Evolutionary conservation across 2,888 invertebrate genomes (phyloP), one percentile per base, ranked within the genome.

Genomic region (Sylvicola fuscatus): DNA sequence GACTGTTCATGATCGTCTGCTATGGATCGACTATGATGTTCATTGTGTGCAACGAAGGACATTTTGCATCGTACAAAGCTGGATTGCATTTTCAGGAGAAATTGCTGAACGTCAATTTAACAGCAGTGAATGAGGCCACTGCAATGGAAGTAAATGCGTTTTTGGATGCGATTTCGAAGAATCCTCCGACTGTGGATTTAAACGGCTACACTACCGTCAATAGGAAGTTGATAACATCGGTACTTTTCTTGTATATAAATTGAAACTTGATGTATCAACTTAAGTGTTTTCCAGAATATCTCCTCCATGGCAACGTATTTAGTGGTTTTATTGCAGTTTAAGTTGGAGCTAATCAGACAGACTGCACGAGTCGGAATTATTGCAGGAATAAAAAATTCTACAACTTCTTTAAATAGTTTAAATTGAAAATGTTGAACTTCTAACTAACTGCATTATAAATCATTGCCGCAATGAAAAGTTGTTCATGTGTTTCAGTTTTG

Each of bases 241-340:
- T 71, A 51, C n/a, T n/a, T n/a, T n/a, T n/a, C n/a, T n/a, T n/a
- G n/a, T n/a, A n/a, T n/a, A n/a, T n/a, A n/a, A n/a, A n/a, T n/a
- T n/a, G n/a, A n/a, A n/a, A n/a, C n/a, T n/a, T n/a, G n/a, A n/a
- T n/a, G n/a, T n/a, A n/a, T n/a, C n/a, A n/a, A n/a, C n/a, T n/a
- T n/a, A n/a, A n/a, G n/a, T n/a, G n/a, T n/a, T n/a, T n/a, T n/a
- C n/a, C n/a, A n/a, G n/a, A n/a, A n/a, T n/a, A n/a, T n/a, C n/a
- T n/a, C n/a, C 2, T 74, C n/a, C n/a, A n/a, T n/a, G n/a, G n/a
- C n/a, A n/a, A n/a, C n/a, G n/a, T n/a, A n/a, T n/a, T n/a, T n/a
- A n/a, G n/a, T n/a, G n/a, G n/a, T n/a, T n/a, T n/a, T 78, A 45
- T 68, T 78, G 64, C 77, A 78, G 52, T 77, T 78, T 48, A 73